Conservation (phyloP, 1,140 invertebrate species). For the Calycopis cecrops region DNA sequence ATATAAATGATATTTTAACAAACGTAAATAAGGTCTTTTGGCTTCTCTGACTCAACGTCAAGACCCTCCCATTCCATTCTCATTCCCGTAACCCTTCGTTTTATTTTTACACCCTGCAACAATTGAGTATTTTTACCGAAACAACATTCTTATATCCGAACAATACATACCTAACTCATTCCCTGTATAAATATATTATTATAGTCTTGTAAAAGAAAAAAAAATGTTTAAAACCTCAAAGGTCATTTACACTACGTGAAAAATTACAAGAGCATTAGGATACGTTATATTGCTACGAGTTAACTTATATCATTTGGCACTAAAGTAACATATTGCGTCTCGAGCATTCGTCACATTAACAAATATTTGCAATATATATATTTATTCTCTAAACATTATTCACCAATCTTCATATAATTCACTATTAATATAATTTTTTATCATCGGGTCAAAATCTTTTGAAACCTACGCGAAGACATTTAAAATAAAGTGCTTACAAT, state of each 20-base stretch:
- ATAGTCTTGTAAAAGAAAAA: constrained; percentile 74
- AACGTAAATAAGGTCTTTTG: constrained; percentile 25
- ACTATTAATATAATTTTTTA: constrained; percentile 11
- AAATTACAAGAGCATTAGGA: constrained; percentile 72
- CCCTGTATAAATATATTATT: constrained; percentile 72
- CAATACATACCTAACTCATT: constrained; percentile 71
- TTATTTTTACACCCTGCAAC: constrained; percentile 67
- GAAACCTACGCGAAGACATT: constrained; percentile 33
- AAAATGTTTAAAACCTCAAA: constrained; percentile 70
- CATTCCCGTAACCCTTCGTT: constrained; percentile 20
- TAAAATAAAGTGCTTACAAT: constrained; percentile 45
- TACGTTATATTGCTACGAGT: constrained; percentile 72
- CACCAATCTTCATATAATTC: constrained; percentile 11
- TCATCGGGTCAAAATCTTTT: constrained; percentile 16
- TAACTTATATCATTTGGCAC: constrained; percentile 75
- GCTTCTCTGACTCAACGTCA: neutral
- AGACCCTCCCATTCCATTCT: neutral
- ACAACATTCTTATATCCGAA: constrained; percentile 68
- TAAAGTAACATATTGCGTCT: constrained; percentile 74
- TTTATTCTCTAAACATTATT: constrained; percentile 46
- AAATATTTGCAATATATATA: constrained; percentile 44
- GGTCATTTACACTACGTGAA: constrained; percentile 70
- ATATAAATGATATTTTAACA: constrained; percentile 28
- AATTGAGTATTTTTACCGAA: constrained; percentile 68
- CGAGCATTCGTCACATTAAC: constrained; percentile 64